A percentile compares a stretch with the other conserved stretches of the same genome.
Evolutionary conservation across 2,113 vertebrate genomes (phyloP).

Genomic region (Lepisosteus osseus): DNA sequence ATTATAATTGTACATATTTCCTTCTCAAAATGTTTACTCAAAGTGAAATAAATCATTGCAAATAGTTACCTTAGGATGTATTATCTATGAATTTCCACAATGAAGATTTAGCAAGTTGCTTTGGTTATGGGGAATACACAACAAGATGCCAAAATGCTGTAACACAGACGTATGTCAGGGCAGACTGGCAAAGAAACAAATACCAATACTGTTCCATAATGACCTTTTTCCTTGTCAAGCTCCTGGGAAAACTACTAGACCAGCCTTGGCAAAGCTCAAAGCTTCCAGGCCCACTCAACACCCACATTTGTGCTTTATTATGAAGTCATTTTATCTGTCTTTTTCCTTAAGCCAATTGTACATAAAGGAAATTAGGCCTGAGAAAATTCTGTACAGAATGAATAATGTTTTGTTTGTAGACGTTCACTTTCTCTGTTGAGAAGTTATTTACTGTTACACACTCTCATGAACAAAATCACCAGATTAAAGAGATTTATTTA

Average conservation of each 20-base stretch:
- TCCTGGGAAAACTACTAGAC: background rate
- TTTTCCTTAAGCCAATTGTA: background rate
- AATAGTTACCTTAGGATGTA: too few species aligned
- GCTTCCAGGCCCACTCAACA: slow-evolving; percentile 19
- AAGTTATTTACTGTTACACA: background rate
- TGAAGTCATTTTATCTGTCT: slow-evolving; percentile 4
- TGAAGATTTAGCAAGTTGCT: too few species aligned
- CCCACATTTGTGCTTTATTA: slow-evolving; percentile 16
- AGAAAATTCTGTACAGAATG: background rate
- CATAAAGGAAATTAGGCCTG: background rate
- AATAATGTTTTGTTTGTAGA: background rate
- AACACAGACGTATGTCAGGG: background rate
- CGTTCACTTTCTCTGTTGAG: background rate
- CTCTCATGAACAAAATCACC: background rate
- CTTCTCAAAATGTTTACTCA: too few species aligned
- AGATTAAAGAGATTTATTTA: slow-evolving; percentile 4
- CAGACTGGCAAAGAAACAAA: background rate
- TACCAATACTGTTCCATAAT: slow-evolving; percentile 2
- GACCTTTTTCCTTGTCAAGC: background rate
- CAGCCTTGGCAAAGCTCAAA: background rate
- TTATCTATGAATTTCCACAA: too few species aligned
- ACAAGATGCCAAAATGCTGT: background rate
- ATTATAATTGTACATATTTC: too few species aligned
- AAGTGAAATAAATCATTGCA: too few species aligned
- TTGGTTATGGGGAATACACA: background rate